Conservation (phyloP, 2,888 invertebrate species). For the Agrochola macilenta region DNA sequence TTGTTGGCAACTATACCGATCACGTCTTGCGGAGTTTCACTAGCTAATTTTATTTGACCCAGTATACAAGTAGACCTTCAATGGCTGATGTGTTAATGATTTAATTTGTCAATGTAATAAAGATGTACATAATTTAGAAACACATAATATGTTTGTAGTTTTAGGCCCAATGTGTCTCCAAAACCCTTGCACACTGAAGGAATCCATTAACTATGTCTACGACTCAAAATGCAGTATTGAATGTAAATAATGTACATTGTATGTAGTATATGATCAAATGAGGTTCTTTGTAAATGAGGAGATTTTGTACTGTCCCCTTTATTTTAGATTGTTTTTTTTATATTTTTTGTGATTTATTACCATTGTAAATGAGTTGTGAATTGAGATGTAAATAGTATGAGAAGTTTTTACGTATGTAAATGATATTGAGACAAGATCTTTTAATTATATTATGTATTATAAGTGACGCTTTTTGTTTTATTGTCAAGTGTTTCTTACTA, state of each 20-base stretch:
- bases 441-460: slow-evolving; percentile 84
- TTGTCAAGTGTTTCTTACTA: slow-evolving; percentile 45
- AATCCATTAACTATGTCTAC: slow-evolving; percentile 41
- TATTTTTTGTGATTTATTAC: slow-evolving; percentile 69
- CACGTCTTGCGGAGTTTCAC: background rate
- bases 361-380: slow-evolving; percentile 81
- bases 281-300: slow-evolving; percentile 69
- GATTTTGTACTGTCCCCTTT: slow-evolving; percentile 74
- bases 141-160: slow-evolving; percentile 25
- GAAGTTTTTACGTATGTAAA: slow-evolving; percentile 82
- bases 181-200: slow-evolving; percentile 13
- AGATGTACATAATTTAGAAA: slow-evolving; percentile 50
- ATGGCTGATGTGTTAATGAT: slow-evolving; percentile 28
- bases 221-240: slow-evolving; percentile 67
- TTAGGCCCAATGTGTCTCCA: slow-evolving; percentile 47
- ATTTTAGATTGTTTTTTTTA: slow-evolving; percentile 77
- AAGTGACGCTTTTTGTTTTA: slow-evolving; percentile 72
- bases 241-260: slow-evolving; percentile 71
- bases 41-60: background rate
- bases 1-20: no score
- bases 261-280: slow-evolving; percentile 70
- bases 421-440: slow-evolving; percentile 87
- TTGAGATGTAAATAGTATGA: slow-evolving; percentile 83
- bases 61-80: slow-evolving; percentile 6
- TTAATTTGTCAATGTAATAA: slow-evolving; percentile 38